phyloP scores from a whole-genome alignment of 2,113 vertebrate species.

The Calidris pugnax region DNA sequence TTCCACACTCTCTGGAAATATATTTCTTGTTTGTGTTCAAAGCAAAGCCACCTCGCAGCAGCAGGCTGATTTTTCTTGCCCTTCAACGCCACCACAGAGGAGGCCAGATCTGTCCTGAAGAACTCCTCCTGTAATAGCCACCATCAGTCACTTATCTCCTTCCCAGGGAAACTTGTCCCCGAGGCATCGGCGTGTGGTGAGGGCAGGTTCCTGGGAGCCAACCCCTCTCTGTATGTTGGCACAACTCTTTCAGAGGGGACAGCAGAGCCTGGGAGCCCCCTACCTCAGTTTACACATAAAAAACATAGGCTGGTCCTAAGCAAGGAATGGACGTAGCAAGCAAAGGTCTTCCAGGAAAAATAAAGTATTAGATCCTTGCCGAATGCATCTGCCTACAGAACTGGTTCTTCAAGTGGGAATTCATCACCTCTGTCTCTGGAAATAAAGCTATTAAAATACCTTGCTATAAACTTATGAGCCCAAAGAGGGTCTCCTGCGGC shows the following conservation, averaged over 20 bases:
- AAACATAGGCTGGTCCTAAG: not conserved
- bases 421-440: not conserved
- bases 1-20: not conserved
- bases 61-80: not conserved
- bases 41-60: not conserved
- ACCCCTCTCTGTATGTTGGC: not conserved
- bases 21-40: not conserved
- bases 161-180: not conserved
- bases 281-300: not conserved
- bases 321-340: not conserved
- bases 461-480: not conserved
- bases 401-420: not conserved
- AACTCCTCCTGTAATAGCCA: not conserved
- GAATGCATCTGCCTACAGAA: not conserved
- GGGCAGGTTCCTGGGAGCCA: not conserved
- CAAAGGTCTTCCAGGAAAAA: not conserved
- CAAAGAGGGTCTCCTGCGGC: not conserved
- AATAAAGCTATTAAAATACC: not conserved
- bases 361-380: not conserved
- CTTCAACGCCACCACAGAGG: rapidly evolving
- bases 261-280: not conserved
- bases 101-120: not conserved
- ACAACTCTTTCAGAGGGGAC: not conserved
- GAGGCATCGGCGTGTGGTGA: not conserved
- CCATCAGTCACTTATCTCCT: not conserved